Evolutionary conservation across 2,888 invertebrate species (phyloP).

Genomic region (Sphecodes monilicornis): DNA sequence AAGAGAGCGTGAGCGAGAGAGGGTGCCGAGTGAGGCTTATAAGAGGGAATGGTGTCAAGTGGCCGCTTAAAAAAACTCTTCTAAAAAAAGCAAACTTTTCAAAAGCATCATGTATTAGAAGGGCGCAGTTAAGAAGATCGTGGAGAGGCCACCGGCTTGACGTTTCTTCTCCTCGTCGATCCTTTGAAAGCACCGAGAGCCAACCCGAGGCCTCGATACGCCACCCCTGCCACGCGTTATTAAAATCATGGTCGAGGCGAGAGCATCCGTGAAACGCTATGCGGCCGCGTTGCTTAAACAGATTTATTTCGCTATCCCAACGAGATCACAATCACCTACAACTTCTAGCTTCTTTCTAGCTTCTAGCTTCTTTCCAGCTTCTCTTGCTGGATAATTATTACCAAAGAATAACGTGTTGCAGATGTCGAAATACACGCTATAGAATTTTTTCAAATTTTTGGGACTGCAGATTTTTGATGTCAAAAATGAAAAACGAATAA

Average conservation of each 20-base stretch:
- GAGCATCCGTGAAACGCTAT: neutral
- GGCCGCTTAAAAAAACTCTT: conserved; percentile 61
- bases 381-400: neutral
- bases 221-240: conserved; percentile 25
- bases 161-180: conserved; percentile 40
- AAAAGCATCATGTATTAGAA: conserved; percentile 59
- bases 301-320: neutral
- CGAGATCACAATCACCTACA: neutral
- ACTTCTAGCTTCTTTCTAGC: too few species aligned
- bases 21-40: conserved; percentile 49
- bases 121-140: conserved; percentile 56
- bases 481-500: too few species aligned
- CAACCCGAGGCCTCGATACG: conserved; percentile 10
- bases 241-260: conserved; percentile 39
- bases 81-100: conserved; percentile 65
- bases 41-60: conserved; percentile 60
- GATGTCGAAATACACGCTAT: fast-evolving
- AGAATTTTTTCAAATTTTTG: neutral
- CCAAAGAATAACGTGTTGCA: neutral
- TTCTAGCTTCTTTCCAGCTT: too few species aligned
- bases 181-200: conserved; percentile 37
- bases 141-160: conserved; percentile 37
- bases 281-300: neutral
- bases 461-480: too few species aligned
- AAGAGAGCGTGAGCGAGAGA: conserved; percentile 21